phyloP scores from a whole-genome alignment of 2,888 invertebrate genomes.

The Prenolepis imparis region DNA sequence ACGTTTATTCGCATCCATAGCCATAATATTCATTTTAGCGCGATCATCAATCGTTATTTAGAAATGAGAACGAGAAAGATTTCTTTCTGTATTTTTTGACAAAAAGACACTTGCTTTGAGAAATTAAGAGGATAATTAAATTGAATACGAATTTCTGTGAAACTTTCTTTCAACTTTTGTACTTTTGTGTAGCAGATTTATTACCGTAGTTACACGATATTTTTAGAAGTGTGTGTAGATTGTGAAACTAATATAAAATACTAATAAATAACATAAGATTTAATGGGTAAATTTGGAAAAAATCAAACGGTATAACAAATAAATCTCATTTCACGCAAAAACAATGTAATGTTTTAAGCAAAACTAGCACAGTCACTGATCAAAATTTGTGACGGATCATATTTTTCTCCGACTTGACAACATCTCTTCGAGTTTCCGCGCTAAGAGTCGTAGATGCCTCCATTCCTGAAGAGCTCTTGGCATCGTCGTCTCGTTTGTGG shows the following conservation, averaged over 20 bases:
- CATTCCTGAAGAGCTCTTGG: conserved; percentile 18
- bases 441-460: conserved; percentile 37
- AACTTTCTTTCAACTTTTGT: neutral
- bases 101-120: neutral
- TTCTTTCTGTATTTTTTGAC: neutral
- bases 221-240: neutral
- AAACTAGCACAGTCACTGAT: conserved; percentile 9
- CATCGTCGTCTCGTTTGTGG: neutral
- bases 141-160: neutral
- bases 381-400: conserved; percentile 28
- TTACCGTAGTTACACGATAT: neutral
- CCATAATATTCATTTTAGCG: conserved; percentile 6
- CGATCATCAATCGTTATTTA: conserved; percentile 40
- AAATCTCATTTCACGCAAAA: neutral
- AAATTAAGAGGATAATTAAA: conserved; percentile 25
- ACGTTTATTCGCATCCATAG: neutral
- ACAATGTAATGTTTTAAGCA: neutral
- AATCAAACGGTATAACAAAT: neutral
- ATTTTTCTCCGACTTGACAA: conserved; percentile 5
- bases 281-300: neutral
- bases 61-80: neutral
- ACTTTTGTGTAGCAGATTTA: neutral
- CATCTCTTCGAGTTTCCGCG: conserved; percentile 20
- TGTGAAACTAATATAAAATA: neutral
- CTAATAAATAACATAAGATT: neutral